Base-by-base conservation (phyloP, 2,888 invertebrate genomes). In the Campopleginae sp. region DNA sequence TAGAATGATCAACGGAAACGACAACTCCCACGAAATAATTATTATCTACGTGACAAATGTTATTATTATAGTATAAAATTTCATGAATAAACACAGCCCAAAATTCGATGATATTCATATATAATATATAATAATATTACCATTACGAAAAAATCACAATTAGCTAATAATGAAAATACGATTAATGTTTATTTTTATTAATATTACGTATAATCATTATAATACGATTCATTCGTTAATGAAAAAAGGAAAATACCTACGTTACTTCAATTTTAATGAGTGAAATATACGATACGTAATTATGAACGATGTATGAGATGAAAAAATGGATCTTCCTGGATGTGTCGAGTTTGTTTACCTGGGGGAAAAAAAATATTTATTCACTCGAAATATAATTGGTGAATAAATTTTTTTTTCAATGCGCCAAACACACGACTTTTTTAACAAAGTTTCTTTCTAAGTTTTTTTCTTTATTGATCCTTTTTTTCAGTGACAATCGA, bases 141-240 rank as follows among this genome's bases (percentile, higher is more conserved):
- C 65, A 54, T 79, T 82, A 82, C 75, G 82, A 86, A 79, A 79
- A 71, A 79, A 79, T 71, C 77, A 86, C 84, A 86, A 81, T 86
- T 75, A 86, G 81, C 86, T 84, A 86, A 72, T 84, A 63, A 84
- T 76, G 51, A 74, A 79, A 75, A 84, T 86, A 86, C 86, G 84
- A 86, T 70, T 65, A 81, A 80, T 80, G 44, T 23, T 54, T 54
- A 23, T 74, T 79, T 54, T 61, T 58, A 66, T 81, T 77, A 70
- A 74, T 74, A 48, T 74, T 68, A 81, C 72, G 65, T 76, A 74
- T 81, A 82, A 79, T 76, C 48, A 72, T 68, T 42, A 65, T 76
- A 70, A 72, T 71, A 77, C 19, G 66, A 74, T 80, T 80, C 85
- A 85, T 85, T 85, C 85, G 65, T 77, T 44, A 85, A 82, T 72